phyloP scores from a whole-genome alignment of 2,113 vertebrate species.

The Perca fluviatilis region DNA sequence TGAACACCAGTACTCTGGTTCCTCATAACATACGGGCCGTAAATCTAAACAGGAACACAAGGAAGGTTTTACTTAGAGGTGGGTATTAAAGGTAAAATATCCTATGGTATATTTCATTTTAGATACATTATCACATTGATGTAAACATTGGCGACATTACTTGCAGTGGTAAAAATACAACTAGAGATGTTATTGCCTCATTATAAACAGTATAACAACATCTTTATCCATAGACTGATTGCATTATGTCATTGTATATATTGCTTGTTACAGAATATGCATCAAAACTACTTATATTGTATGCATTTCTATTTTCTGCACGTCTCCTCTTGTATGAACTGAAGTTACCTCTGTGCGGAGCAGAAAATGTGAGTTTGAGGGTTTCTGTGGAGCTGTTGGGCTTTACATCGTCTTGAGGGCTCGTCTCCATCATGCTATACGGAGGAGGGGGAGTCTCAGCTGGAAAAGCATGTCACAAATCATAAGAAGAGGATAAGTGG shows the following conservation, averaged over 20 bases:
- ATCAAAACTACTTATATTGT: background rate
- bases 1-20: conserved; percentile 97
- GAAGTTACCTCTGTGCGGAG: conserved; percentile 86
- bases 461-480: conserved; percentile 46
- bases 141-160: background rate
- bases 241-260: background rate
- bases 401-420: conserved; percentile 85
- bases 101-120: background rate
- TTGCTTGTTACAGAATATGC: background rate
- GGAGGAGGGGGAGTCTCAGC: conserved; percentile 91
- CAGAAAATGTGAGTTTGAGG: conserved; percentile 87
- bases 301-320: background rate
- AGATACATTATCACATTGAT: background rate
- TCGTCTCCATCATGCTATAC: conserved; percentile 89
- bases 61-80: background rate
- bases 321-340: background rate
- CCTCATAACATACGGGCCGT: conserved; percentile 97
- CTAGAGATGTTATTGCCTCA: background rate
- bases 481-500: background rate
- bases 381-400: conserved; percentile 83
- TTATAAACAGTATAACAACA: background rate
- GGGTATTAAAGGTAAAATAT: background rate
- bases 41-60: conserved; percentile 83
- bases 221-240: background rate
- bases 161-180: background rate